Evolutionary conservation across 2,888 invertebrate genomes (phyloP).

Genomic region (Oxytorus armatus): DNA sequence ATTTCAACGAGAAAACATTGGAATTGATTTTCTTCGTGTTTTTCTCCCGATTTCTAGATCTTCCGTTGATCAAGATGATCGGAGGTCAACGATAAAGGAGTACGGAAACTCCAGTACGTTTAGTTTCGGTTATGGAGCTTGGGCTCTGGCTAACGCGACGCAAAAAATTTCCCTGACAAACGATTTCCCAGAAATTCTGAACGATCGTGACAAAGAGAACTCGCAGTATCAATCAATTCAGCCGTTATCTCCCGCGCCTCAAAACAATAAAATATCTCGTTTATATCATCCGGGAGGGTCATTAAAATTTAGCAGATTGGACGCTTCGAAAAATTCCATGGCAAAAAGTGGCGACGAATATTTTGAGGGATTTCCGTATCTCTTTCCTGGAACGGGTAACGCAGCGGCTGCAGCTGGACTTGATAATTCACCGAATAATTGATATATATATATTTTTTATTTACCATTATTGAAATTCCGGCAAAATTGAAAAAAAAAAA

Average conservation of each 20-base stretch:
- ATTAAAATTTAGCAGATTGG: constrained; percentile 36
- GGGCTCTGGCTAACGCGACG: constrained; percentile 45
- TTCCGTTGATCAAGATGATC: not conserved
- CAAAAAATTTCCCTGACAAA: constrained; percentile 34
- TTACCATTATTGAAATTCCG: not conserved
- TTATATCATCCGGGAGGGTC: constrained; percentile 57
- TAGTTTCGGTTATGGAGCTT: constrained; percentile 54
- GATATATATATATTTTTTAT: not conserved
- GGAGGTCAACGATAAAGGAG: not conserved
- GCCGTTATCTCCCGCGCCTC: not conserved
- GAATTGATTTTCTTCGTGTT: not conserved
- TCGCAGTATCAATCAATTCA: constrained; percentile 6
- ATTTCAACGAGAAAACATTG: not conserved
- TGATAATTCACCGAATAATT: constrained; percentile 18
- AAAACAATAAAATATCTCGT: constrained; percentile 12
- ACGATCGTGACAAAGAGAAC: constrained; percentile 59
- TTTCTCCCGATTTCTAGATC: constrained; percentile 18
- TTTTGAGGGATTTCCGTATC: constrained; percentile 13
- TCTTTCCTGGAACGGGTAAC: constrained; percentile 31
- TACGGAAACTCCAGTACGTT: constrained; percentile 58
- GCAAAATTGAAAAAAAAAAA: not conserved
- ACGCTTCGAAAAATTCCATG: not conserved
- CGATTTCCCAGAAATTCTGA: constrained; percentile 6
- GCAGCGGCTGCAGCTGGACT: constrained; percentile 33
- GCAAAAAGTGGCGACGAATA: constrained; percentile 6